These are phyloP conservation scores for Drosophila eohydei DNA, from an alignment of 2,888 invertebrate genomes.

Conservation along the genomic window DNA sequence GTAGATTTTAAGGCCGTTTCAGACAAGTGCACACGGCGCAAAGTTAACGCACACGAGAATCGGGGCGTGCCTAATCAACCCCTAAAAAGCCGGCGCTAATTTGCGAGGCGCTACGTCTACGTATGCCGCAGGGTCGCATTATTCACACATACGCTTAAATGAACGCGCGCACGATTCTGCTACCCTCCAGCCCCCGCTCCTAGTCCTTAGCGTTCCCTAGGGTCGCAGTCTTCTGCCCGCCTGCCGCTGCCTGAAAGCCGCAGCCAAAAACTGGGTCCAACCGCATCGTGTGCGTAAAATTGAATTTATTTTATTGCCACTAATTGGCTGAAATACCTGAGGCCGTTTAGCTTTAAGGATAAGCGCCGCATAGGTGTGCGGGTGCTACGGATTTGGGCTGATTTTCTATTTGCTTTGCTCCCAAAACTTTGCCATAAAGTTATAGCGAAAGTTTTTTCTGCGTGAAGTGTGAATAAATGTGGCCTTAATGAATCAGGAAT, in stretches of 20 bases:
- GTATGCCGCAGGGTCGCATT: slow-evolving; percentile 72
- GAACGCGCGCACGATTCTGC: slow-evolving; percentile 26
- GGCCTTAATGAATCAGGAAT: neutral
- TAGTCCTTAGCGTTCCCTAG: slow-evolving; percentile 31
- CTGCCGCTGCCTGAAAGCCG: neutral
- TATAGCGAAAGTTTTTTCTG: slow-evolving; percentile 20
- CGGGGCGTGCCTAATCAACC: slow-evolving; percentile 82
- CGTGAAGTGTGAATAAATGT: neutral
- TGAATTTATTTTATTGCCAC: slow-evolving; percentile 84
- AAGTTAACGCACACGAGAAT: slow-evolving; percentile 58
- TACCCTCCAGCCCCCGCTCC: neutral
- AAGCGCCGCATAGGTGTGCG: slow-evolving; percentile 28
- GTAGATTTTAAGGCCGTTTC: slow-evolving; percentile 20
- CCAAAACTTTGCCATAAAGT: slow-evolving; percentile 29
- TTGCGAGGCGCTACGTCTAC: slow-evolving; percentile 58
- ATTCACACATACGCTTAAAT: slow-evolving; percentile 81
- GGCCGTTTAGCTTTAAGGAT: slow-evolving; percentile 53
- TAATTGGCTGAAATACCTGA: slow-evolving; percentile 83
- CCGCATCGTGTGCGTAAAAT: slow-evolving; percentile 77
- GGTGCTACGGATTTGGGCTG: slow-evolving; percentile 9
- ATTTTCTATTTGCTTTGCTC: slow-evolving; percentile 26
- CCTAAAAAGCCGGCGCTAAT: slow-evolving; percentile 81
- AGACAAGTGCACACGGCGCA: slow-evolving; percentile 59
- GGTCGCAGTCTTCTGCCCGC: neutral
- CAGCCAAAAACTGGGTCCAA: slow-evolving; percentile 52